Conservation (phyloP, 2,797 vertebrate genomes). For the Vireo griseus region DNA sequence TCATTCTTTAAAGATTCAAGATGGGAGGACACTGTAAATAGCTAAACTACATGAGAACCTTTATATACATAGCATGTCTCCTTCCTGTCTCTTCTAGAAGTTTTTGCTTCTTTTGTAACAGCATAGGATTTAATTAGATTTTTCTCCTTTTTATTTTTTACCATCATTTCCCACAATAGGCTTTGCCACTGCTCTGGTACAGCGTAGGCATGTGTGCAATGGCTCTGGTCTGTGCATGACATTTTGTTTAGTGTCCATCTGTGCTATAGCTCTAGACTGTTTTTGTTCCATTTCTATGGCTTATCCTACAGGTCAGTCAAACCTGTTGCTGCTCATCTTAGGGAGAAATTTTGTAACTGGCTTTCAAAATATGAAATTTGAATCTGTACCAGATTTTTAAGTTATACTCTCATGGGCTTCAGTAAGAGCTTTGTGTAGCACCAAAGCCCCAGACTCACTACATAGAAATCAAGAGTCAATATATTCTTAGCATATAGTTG, state of each 20-base stretch:
- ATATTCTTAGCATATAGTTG: neutral
- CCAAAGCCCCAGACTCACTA: neutral
- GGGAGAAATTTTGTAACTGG: neutral
- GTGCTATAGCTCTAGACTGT: neutral
- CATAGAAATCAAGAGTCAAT: neutral
- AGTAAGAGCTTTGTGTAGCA: neutral
- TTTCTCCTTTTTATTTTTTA: neutral
- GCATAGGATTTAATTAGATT: neutral
- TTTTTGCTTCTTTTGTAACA: neutral
- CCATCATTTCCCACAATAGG: neutral
- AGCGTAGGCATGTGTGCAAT: fast-evolving
- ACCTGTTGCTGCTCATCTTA: neutral
- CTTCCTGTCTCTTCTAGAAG: neutral
- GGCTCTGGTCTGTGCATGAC: neutral
- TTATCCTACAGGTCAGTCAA: neutral
- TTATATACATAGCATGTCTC: fast-evolving
- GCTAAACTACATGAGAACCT: neutral
- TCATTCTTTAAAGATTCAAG: neutral
- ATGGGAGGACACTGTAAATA: neutral
- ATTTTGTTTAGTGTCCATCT: neutral
- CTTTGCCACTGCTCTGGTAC: neutral
- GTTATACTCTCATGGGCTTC: neutral
- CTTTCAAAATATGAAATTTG: neutral
- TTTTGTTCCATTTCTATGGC: neutral
- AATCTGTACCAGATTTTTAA: neutral